Evolutionary conservation across 2,888 invertebrate genomes (phyloP), one percentile per base, ranked within the genome.

Genomic region (Panzeria rudis): DNA sequence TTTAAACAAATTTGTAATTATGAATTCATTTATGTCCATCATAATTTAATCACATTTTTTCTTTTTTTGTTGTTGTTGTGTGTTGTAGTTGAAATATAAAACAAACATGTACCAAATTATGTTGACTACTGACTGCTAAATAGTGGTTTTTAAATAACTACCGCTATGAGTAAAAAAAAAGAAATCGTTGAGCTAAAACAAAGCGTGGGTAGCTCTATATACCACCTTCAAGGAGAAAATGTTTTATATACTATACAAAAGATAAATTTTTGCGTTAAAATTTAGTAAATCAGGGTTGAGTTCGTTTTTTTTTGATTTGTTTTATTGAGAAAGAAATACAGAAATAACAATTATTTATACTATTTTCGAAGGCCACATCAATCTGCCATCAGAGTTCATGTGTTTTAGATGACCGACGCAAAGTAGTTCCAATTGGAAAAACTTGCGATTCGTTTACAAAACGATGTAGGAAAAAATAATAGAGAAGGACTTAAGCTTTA

Each of bases 1-100:
- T 64, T 61, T 66, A 76, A 82, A 76, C 69, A 76, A 75, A 81
- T 75, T 81, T 75, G 81, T 75, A 75, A 75, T 81, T 75, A 68
- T 75, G 68, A 81, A 68, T 81, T 73, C n/a, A 52, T 68, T 73
- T 82, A 47, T 82, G 81, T 76, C 75, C 68, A 69, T 82, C 75
- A 82, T 76, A 82, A 76, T 76, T 76, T 62, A 69, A 69, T 54
- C 32, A 69, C 32, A n/a, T 23, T 62, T 56, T 61, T 59, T 25
- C 41, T 29, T 2, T 5, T 29, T 2, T 29, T 29, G 29, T 4
- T 29, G 29, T 29, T 29, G 29, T 29, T 29, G 29, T 29, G 29
- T 29, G 6, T 3, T 44, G n/a, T 25, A 35, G 44, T 23, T 66
- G 56, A 15, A 72, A 62, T 75, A 35, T 56, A 38, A 44, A 54